A percentile compares a stretch with the other conserved stretches of the same genome.
phyloP scores from a whole-genome alignment of 2,113 vertebrate species.

The Eudyptes chrysolophus region DNA sequence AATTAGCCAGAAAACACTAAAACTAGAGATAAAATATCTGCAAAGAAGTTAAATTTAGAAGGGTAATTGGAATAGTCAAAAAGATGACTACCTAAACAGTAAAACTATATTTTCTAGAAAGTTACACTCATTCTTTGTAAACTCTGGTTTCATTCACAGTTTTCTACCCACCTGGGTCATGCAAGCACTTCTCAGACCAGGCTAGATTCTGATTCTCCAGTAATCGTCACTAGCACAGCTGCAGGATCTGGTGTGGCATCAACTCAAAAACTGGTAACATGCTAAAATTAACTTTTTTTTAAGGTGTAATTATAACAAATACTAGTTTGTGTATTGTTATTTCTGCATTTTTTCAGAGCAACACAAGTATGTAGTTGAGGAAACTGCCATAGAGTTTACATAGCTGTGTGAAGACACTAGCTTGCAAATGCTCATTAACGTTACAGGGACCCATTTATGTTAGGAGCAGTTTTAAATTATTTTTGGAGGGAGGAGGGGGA shows the following conservation, averaged over 20 bases:
- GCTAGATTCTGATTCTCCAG: slow-evolving; percentile 64
- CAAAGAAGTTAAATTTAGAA: neutral
- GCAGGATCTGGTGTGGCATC: slow-evolving; percentile 66
- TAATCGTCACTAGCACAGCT: slow-evolving; percentile 60
- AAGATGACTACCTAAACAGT: neutral
- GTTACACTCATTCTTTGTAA: neutral
- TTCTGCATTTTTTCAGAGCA: neutral
- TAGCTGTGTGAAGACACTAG: neutral
- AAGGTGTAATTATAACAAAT: neutral
- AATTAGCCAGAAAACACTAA: neutral
- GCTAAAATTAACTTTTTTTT: neutral
- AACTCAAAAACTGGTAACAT: slow-evolving; percentile 77
- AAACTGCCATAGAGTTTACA: neutral
- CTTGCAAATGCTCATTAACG: neutral
- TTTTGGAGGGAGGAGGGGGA: neutral
- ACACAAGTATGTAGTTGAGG: neutral
- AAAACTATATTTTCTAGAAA: neutral
- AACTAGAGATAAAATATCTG: neutral
- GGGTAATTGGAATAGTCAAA: neutral
- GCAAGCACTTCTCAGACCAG: slow-evolving; percentile 68
- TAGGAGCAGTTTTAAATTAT: neutral
- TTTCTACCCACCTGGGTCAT: slow-evolving; percentile 63
- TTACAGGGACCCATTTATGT: neutral
- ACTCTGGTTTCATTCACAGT: slow-evolving; percentile 25
- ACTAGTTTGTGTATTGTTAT: neutral